Conservation (phyloP, 1,140 invertebrate species). For the Sitobion miscanthi region DNA sequence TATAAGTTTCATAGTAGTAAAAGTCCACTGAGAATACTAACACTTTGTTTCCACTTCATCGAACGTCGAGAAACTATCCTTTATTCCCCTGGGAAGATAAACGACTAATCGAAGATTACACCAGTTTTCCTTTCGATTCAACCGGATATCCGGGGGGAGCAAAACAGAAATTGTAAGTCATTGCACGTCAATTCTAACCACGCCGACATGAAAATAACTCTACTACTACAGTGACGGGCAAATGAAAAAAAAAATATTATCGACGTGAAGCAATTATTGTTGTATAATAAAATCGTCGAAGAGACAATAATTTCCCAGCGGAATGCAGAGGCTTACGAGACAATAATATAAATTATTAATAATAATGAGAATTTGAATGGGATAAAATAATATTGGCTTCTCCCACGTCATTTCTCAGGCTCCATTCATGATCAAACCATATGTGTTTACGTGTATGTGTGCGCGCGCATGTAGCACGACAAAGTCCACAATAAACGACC, state of each 20-base stretch:
- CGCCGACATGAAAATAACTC: neutral
- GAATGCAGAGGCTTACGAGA: neutral
- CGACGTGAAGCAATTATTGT: neutral
- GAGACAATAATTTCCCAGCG: slow-evolving; percentile 7
- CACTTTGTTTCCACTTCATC: slow-evolving; percentile 36
- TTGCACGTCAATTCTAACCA: slow-evolving; percentile 30
- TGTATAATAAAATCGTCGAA: neutral
- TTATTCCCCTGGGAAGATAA: neutral
- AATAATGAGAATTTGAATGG: neutral
- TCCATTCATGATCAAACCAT: neutral
- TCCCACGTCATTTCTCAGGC: neutral
- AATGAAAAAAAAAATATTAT: slow-evolving; percentile 11
- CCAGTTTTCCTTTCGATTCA: neutral
- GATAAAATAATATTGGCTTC: neutral
- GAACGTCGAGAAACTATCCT: neutral
- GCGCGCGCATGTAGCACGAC: neutral
- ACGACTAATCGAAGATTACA: slow-evolving; percentile 41
- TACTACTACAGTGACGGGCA: neutral
- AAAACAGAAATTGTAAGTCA: slow-evolving; percentile 4
- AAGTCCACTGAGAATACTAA: slow-evolving; percentile 28
- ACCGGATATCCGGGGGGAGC: neutral
- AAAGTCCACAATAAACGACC: neutral
- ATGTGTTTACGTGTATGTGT: neutral
- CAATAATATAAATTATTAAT: slow-evolving; percentile 7
- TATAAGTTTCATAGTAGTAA: neutral